Evolutionary conservation across 2,888 invertebrate species (phyloP).

Genomic region (Eledona agricola): DNA sequence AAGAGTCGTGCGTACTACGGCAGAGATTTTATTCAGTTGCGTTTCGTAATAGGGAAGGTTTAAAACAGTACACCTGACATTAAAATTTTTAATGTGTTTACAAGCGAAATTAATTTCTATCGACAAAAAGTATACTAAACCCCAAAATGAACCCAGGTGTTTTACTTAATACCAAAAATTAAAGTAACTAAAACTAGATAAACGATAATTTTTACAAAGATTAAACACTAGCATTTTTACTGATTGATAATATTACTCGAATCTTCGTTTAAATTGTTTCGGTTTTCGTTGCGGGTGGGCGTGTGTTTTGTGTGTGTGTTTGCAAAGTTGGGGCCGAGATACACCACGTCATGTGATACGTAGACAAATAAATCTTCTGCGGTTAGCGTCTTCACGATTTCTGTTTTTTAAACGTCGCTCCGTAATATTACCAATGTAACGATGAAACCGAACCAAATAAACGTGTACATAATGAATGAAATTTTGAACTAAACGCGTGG

Average conservation of each 20-base stretch:
- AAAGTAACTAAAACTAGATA: slow-evolving; percentile 29
- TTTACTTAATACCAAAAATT: slow-evolving; percentile 26
- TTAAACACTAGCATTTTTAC: slow-evolving; percentile 21
- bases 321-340: too few relatives aligned
- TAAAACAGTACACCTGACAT: slow-evolving; percentile 27
- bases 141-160: slow-evolving; percentile 30
- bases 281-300: too few relatives aligned
- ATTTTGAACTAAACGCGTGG: slow-evolving; percentile 29
- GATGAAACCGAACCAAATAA: slow-evolving; percentile 13
- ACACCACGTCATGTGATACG: too few relatives aligned
- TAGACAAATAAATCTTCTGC: too few relatives aligned
- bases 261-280: too few relatives aligned
- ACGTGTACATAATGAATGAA: too few relatives aligned
- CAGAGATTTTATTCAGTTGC: slow-evolving; percentile 12
- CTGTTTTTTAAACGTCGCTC: slow-evolving; percentile 21
- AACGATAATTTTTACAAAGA: slow-evolving; percentile 28
- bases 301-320: too few relatives aligned
- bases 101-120: slow-evolving; percentile 28
- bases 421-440: slow-evolving; percentile 27
- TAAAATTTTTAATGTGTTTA: slow-evolving; percentile 30
- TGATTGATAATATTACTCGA: slow-evolving; percentile 29
- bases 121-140: slow-evolving; percentile 26
- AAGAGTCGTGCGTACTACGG: too few relatives aligned
- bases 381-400: too few relatives aligned
- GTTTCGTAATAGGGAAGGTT: slow-evolving; percentile 13